Evolutionary conservation across 2,113 vertebrate genomes (phyloP).

Genomic region (Aegypius monachus): DNA sequence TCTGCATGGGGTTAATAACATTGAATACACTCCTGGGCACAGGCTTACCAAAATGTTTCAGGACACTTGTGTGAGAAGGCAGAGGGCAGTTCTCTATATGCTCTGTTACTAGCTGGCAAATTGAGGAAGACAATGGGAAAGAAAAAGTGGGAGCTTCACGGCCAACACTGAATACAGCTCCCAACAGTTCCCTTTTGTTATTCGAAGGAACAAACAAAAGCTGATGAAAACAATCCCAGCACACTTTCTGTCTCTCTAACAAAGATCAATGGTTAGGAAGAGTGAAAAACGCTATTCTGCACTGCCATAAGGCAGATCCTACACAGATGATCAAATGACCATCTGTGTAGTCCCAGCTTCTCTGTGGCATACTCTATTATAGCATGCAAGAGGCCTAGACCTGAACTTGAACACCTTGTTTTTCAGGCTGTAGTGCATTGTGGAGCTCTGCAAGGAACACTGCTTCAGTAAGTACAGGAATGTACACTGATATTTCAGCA

Average conservation of each 20-base stretch:
- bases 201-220: constrained; percentile 33
- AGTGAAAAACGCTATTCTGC: background rate
- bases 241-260: constrained; percentile 12
- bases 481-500: background rate
- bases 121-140: constrained; percentile 4
- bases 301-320: background rate
- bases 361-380: background rate
- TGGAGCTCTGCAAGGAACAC: background rate
- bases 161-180: constrained; percentile 15
- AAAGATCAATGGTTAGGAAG: constrained; percentile 12
- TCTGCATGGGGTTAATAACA: background rate
- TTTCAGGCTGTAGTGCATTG: background rate
- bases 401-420: background rate
- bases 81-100: background rate
- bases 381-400: background rate
- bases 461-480: background rate
- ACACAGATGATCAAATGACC: background rate
- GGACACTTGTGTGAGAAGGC: background rate
- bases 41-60: background rate
- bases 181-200: constrained; percentile 47
- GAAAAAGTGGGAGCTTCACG: constrained; percentile 14
- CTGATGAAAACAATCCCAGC: constrained; percentile 30
- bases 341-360: background rate
- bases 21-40: background rate
- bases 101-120: background rate